Conservation (phyloP, 2,888 invertebrate genomes). For the Ochropleura leucogaster region DNA sequence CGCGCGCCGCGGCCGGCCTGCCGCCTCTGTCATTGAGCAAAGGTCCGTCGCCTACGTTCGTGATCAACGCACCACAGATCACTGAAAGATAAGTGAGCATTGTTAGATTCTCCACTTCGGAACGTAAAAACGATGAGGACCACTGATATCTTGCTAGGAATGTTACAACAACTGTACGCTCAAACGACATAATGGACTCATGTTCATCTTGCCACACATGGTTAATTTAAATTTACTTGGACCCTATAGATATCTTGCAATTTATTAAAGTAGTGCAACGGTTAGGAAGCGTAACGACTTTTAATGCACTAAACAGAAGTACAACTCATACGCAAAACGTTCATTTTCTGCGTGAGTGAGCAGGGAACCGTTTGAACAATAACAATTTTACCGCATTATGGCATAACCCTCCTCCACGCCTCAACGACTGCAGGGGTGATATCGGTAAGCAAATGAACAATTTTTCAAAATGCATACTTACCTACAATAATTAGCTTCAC, state of each 20-base stretch:
- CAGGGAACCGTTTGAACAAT: conserved; percentile 81
- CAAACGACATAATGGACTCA: conserved; percentile 27
- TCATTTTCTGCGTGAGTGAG: conserved; percentile 81
- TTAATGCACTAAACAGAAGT: conserved; percentile 60
- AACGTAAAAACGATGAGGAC: conserved; percentile 56
- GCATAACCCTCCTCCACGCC: conserved; percentile 80
- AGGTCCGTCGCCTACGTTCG: conserved; percentile 89
- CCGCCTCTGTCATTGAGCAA: conserved; percentile 88
- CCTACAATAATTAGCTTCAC: conserved; percentile 72
- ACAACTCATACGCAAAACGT: conserved; percentile 75
- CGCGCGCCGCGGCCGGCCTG: conserved; percentile 76
- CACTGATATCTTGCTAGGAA: conserved; percentile 44
- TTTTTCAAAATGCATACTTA: conserved; percentile 69
- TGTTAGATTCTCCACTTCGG: conserved; percentile 64
- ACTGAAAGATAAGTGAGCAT: conserved; percentile 74
- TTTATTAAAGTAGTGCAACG: conserved; percentile 36
- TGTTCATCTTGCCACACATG: conserved; percentile 12
- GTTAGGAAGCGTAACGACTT: conserved; percentile 58
- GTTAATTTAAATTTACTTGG: conserved; percentile 34
- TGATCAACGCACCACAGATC: conserved; percentile 78
- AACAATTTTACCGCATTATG: conserved; percentile 84
- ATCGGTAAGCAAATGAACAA: conserved; percentile 73
- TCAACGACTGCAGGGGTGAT: conserved; percentile 75
- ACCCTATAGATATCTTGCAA: conserved; percentile 33
- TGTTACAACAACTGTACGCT: conserved; percentile 31